Conservation (phyloP, 2,113 vertebrate species). For the Candoia aspera region DNA sequence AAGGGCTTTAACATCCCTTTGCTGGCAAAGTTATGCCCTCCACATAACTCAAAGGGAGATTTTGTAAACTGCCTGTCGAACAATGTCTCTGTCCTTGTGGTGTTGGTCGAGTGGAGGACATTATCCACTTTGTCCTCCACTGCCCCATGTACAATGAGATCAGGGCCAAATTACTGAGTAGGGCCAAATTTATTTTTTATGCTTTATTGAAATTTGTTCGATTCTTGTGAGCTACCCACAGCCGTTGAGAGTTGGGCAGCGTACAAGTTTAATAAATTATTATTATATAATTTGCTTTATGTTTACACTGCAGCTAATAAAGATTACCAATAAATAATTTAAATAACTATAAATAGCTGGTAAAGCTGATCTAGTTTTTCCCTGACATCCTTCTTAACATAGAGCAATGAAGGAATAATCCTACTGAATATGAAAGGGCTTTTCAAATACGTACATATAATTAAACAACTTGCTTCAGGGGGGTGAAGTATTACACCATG, state of each 20-base stretch:
- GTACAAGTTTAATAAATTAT: neutral
- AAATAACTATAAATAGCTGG: no score
- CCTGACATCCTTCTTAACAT: neutral
- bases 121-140: neutral
- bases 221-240: neutral
- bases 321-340: neutral
- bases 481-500: neutral
- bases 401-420: neutral
- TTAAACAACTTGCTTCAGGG: neutral
- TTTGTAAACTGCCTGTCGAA: neutral
- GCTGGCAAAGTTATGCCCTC: neutral
- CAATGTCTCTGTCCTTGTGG: neutral
- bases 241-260: neutral
- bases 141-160: neutral
- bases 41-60: neutral
- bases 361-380: neutral
- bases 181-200: neutral
- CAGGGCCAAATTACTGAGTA: neutral
- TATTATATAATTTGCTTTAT: neutral
- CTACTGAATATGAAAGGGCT: neutral
- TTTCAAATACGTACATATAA: neutral
- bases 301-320: neutral
- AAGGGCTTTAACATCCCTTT: neutral
- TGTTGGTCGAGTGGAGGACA: neutral
- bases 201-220: neutral